These are phyloP conservation scores for Akabosia matsudoensis DNA, from an alignment of 1,140 invertebrate genomes.

Conservation along the genomic window DNA sequence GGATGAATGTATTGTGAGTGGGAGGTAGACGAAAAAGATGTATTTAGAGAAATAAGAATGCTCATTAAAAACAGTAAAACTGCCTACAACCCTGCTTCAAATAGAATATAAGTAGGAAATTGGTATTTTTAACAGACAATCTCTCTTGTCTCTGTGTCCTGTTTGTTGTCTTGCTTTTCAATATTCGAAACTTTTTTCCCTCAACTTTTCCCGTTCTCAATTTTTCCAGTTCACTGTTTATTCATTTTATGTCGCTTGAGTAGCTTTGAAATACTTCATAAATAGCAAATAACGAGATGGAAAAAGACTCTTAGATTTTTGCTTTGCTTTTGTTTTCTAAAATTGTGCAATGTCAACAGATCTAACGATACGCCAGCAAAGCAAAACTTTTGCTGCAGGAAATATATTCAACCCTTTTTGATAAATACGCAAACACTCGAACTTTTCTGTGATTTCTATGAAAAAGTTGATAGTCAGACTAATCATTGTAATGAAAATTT, in stretches of 20 bases:
- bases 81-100: not conserved
- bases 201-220: too few relatives aligned
- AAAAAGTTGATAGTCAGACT: too few relatives aligned
- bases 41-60: not conserved
- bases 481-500: not conserved
- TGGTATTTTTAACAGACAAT: not conserved
- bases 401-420: not conserved
- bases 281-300: not conserved
- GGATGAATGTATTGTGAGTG: not conserved
- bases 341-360: not conserved
- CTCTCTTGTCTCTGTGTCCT: not conserved
- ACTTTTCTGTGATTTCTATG: not conserved
- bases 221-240: not conserved
- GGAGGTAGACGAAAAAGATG: not conserved
- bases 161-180: not conserved
- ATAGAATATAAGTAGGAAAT: not conserved
- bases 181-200: too few relatives aligned
- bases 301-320: not conserved
- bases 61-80: not conserved
- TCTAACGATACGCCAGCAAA: too few relatives aligned
- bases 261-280: not conserved
- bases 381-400: not conserved
- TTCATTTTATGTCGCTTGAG: not conserved
- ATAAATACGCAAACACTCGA: not conserved
- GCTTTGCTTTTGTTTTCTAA: not conserved